Conservation (phyloP, 2,797 vertebrate species). For the Falco concolor region DNA sequence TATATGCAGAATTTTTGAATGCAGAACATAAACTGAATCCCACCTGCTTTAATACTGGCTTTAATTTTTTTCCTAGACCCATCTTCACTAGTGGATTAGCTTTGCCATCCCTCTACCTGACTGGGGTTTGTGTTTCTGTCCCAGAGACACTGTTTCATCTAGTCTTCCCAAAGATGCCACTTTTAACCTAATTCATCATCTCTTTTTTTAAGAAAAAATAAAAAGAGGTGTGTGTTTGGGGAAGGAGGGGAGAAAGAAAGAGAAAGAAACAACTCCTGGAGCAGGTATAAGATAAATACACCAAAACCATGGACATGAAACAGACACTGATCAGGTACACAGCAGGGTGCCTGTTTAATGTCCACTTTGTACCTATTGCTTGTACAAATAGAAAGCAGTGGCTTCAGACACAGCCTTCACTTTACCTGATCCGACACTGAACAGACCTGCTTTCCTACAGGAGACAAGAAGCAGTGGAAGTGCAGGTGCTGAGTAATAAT, state of each 20-base stretch:
- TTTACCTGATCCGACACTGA: conserved; percentile 69
- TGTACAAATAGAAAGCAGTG: conserved; percentile 55
- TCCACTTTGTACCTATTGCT: conserved; percentile 62
- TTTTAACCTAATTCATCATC: not conserved
- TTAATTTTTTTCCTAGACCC: not conserved
- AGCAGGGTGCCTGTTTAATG: conserved; percentile 69
- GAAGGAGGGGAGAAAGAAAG: not conserved
- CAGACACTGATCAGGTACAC: conserved; percentile 67
- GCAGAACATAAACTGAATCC: not conserved
- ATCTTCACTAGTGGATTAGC: not conserved
- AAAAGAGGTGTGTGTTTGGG: not conserved
- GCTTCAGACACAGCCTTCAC: conserved; percentile 37
- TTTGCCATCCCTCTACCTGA: not conserved
- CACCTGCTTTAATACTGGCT: not conserved
- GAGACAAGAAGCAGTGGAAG: conserved; percentile 68
- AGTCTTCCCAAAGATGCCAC: not conserved
- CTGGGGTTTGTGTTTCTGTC: not conserved
- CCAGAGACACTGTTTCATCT: not conserved
- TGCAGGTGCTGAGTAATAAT: conserved; percentile 69
- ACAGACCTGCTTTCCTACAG: conserved; percentile 62
- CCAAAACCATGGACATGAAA: conserved; percentile 49
- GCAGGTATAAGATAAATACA: conserved; percentile 40
- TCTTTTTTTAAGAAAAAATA: not conserved
- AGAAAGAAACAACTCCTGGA: not conserved
- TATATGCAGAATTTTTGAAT: not conserved